phyloP scores from a whole-genome alignment of 1,140 invertebrate species.

The Polypedilum vanderplanki region DNA sequence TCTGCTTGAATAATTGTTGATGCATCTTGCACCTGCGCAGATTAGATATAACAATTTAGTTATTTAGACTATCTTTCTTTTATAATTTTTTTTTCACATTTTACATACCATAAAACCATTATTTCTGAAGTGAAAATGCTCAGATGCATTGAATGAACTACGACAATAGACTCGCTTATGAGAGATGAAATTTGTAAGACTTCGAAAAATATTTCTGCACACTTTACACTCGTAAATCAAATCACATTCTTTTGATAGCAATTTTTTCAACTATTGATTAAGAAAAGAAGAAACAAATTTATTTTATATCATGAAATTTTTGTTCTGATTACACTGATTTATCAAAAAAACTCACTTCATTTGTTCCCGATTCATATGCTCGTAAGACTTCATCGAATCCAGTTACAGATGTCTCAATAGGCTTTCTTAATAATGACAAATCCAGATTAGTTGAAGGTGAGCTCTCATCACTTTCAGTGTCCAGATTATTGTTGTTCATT shows the following conservation, averaged over 20 bases:
- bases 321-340: constrained; percentile 33
- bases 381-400: constrained; percentile 54
- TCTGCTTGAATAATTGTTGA: constrained; percentile 38
- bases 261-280: constrained; percentile 55
- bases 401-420: constrained; percentile 53
- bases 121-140: constrained; percentile 44
- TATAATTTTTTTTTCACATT: constrained; percentile 25
- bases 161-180: constrained; percentile 75
- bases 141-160: constrained; percentile 46
- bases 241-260: constrained; percentile 72
- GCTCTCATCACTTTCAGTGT: background rate
- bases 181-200: constrained; percentile 72
- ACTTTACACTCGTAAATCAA: constrained; percentile 78
- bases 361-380: constrained; percentile 53
- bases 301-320: constrained; percentile 32
- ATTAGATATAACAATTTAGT: background rate
- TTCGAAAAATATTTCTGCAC: constrained; percentile 76
- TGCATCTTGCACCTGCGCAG: constrained; percentile 35
- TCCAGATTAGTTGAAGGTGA: constrained; percentile 41
- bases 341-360: constrained; percentile 46
- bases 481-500: background rate
- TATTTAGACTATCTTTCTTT: background rate
- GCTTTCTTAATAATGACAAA: constrained; percentile 54
- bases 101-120: constrained; percentile 50
- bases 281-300: constrained; percentile 31